Evolutionary conservation across 1,140 invertebrate genomes (phyloP).

Genomic region (Sitobion miscanthi): DNA sequence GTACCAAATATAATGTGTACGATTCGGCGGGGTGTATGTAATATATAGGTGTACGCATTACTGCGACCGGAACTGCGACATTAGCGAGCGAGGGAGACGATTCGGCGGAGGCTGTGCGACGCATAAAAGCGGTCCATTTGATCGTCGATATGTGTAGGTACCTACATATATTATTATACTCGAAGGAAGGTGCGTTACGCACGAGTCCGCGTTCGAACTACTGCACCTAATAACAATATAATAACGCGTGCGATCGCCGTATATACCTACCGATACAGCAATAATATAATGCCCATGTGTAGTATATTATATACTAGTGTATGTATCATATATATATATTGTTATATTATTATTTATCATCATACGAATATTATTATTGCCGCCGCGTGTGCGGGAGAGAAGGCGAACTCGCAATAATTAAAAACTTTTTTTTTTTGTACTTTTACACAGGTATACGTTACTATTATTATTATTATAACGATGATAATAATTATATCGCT

Average conservation of each 20-base stretch:
- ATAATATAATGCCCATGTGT: neutral
- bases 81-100: neutral
- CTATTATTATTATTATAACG: neutral
- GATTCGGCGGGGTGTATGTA: neutral
- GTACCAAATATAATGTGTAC: neutral
- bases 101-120: neutral
- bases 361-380: neutral
- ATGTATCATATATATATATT: neutral
- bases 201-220: neutral
- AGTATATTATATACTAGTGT: neutral
- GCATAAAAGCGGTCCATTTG: neutral
- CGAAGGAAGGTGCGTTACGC: conserved; percentile 1
- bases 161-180: neutral
- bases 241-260: neutral
- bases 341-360: conserved; percentile 13
- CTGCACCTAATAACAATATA: conserved; percentile 23
- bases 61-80: neutral
- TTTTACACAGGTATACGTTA: neutral
- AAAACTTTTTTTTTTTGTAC: neutral
- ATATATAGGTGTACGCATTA: no score
- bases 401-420: neutral
- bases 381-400: neutral
- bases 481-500: neutral
- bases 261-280: neutral
- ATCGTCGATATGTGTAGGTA: neutral